Evolutionary conservation across 1,140 invertebrate species (phyloP).

Genomic region (Laupala kohalensis): DNA sequence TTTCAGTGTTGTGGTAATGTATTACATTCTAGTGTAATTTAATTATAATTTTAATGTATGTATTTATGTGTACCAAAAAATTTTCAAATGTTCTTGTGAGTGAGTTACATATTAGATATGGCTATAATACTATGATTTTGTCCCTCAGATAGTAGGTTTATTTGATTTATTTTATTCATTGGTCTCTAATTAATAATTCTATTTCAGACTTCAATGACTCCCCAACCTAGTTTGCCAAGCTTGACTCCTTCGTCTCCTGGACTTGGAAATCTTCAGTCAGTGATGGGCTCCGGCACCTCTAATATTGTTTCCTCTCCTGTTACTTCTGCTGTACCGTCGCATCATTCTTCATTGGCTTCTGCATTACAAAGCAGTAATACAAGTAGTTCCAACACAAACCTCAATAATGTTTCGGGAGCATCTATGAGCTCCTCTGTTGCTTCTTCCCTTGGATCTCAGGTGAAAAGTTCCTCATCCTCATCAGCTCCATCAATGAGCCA

Average conservation of each 20-base stretch:
- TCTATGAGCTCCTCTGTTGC: neutral
- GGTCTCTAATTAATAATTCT: too few species aligned
- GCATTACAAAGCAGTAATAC: neutral
- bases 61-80: too few species aligned
- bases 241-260: neutral
- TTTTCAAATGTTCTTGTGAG: too few species aligned
- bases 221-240: neutral
- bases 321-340: neutral
- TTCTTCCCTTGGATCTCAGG: neutral
- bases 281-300: neutral
- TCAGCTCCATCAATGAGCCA: neutral
- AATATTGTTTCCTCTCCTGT: neutral
- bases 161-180: too few species aligned
- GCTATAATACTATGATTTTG: too few species aligned
- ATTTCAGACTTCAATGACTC: neutral
- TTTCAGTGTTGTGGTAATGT: too few species aligned
- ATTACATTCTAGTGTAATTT: too few species aligned
- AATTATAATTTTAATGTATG: too few species aligned
- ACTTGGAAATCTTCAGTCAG: constrained; percentile 3
- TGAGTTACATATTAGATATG: too few species aligned
- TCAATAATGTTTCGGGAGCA: neutral
- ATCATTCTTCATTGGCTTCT: constrained; percentile 1
- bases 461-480: neutral
- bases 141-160: too few species aligned
- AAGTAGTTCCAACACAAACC: neutral